phyloP scores from a whole-genome alignment of 2,888 invertebrate genomes.

The Drosophila maculinotata region DNA sequence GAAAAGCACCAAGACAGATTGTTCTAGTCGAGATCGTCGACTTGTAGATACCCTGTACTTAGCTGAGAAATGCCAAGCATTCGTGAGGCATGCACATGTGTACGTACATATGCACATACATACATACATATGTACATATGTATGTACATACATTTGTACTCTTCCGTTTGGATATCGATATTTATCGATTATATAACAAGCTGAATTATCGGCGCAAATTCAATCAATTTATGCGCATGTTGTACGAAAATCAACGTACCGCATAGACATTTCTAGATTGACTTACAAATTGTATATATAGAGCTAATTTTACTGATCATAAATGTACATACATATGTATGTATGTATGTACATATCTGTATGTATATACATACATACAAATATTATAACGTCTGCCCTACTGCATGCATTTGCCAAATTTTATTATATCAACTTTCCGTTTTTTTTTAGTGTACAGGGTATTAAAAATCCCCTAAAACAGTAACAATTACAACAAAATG shows the following conservation, averaged over 20 bases:
- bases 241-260: too few relatives aligned
- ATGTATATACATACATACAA: too few relatives aligned
- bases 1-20: background rate
- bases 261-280: too few relatives aligned
- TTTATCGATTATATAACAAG: too few relatives aligned
- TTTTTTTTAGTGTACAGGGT: background rate
- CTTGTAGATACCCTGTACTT: background rate
- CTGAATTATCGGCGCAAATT: too few relatives aligned
- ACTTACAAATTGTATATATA: too few relatives aligned
- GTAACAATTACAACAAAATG: conserved; percentile 34
- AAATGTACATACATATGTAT: too few relatives aligned
- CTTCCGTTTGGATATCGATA: background rate
- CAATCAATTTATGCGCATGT: too few relatives aligned
- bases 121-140: background rate
- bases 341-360: too few relatives aligned
- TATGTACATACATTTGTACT: background rate
- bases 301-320: too few relatives aligned
- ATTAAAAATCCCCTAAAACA: conserved; percentile 16
- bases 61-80: too few relatives aligned
- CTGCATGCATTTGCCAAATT: background rate
- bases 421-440: conserved; percentile 7
- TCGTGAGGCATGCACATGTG: background rate
- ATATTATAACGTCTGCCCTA: too few relatives aligned
- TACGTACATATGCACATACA: background rate
- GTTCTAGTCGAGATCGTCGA: background rate